Evolutionary conservation across 2,888 invertebrate genomes (phyloP), one percentile per base, ranked within the genome.

Genomic region (Noctua janthe): DNA sequence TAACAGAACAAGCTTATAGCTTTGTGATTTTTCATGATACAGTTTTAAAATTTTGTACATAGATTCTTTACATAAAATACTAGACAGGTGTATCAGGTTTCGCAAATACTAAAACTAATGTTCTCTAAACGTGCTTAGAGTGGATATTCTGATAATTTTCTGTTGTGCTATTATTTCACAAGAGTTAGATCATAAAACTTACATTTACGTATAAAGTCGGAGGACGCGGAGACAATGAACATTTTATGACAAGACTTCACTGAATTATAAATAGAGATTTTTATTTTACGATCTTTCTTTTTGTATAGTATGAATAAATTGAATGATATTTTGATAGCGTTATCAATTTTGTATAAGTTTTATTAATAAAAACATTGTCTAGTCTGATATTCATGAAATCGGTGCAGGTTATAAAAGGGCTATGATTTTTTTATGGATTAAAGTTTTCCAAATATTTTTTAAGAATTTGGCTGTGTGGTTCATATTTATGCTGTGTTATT

Each of bases 261-360:
- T 85, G 83, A 89, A 85, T 84, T 76, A 73, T 87, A 82, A 87
- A 87, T 86, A 82, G 78, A 76, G 82, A 81, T 83, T 88, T 75
- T 82, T 56, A 64, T 75, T 85, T 85, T 85, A 85, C 69, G 75
- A 56, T 20, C n/a, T 10, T 69, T 84, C 13, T 72, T 72, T 82
- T 80, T 72, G 80, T 80, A 35, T 66, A 56, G 20, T 66, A 81
- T 78, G 81, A 81, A 81, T 83, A 81, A 83, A 81, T 83, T 81
- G 66, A 78, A 84, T 67, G 64, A 78, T 84, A 54, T 84, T 82
- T 84, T 82, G 66, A 71, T 78, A 71, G 56, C 66, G 71, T 78
- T 70, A 83, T 83, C 54, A 70, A 81, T 83, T 49, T 83, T 76
- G 39, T 49, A 64, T 70, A 39, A 70, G 62, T 62, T 77, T 71